These are phyloP conservation scores for Crenichthys baileyi DNA, from an alignment of 2,797 vertebrate genomes.

Conservation along the genomic window DNA sequence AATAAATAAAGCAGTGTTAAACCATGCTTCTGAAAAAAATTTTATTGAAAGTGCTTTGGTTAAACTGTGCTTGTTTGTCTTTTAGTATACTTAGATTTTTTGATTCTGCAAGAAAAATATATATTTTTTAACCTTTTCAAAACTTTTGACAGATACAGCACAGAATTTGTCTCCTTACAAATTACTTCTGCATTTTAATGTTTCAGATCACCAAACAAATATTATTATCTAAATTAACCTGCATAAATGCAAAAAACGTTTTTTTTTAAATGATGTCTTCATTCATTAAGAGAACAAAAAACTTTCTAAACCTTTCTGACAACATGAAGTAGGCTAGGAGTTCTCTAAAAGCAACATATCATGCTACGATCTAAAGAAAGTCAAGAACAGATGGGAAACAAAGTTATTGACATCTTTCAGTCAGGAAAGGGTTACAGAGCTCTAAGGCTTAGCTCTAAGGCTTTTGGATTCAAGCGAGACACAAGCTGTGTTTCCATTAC, in stretches of 20 bases:
- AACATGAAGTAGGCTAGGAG: neutral
- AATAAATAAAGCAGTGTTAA: slow-evolving; percentile 14
- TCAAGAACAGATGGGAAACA: neutral
- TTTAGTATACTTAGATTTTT: neutral
- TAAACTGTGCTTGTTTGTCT: slow-evolving; percentile 1
- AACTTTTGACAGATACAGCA: neutral
- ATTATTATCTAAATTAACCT: neutral
- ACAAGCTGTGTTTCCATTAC: no score
- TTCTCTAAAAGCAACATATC: neutral
- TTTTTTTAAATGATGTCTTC: neutral
- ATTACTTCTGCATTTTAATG: neutral
- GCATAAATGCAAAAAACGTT: neutral
- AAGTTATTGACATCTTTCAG: neutral
- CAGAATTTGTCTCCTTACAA: neutral
- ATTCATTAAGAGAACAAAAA: neutral
- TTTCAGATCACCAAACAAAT: neutral
- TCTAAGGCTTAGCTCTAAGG: no score
- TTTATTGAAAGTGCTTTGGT: slow-evolving; percentile 41
- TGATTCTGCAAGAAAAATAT: neutral
- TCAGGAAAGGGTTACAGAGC: neutral
- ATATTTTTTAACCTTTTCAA: neutral
- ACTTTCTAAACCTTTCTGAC: no score
- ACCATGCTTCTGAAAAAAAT: slow-evolving; percentile 15
- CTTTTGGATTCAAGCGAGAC: no score
- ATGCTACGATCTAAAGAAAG: neutral